phyloP scores from a whole-genome alignment of 1,140 invertebrate genomes.

The Meloidogyne hapla region DNA sequence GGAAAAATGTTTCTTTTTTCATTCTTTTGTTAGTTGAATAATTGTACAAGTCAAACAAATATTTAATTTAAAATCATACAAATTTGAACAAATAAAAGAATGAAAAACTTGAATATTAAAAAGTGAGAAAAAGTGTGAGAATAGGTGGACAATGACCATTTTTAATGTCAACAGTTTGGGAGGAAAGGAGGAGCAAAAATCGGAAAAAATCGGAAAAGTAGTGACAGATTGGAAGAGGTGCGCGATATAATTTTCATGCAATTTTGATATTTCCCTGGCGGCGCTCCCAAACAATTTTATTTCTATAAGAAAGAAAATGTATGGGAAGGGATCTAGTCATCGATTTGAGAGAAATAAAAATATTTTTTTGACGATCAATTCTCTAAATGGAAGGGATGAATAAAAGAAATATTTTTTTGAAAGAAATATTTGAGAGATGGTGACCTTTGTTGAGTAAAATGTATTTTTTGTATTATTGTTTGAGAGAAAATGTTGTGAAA shows the following conservation, averaged over 20 bases:
- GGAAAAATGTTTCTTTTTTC: too few species aligned
- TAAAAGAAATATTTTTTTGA: not conserved
- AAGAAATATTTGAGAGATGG: not conserved
- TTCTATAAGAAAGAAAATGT: not conserved
- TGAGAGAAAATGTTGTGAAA: too few species aligned
- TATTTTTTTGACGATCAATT: not conserved
- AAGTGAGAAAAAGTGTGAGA: not conserved
- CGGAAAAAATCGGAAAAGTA: too few species aligned
- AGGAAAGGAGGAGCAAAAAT: too few species aligned
- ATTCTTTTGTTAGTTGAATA: too few species aligned
- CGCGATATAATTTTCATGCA: not conserved
- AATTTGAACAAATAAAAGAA: too few species aligned
- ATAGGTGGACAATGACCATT: not conserved
- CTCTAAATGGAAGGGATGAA: not conserved
- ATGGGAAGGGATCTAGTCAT: not conserved
- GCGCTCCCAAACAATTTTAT: constrained; percentile 6
- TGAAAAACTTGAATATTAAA: not conserved
- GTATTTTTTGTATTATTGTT: too few species aligned
- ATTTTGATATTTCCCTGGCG: not conserved
- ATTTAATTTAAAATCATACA: too few species aligned
- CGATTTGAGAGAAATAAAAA: not conserved
- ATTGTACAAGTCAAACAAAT: too few species aligned
- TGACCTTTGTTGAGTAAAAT: too few species aligned
- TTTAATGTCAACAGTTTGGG: not conserved
- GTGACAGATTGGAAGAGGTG: not conserved